Evolutionary conservation across 2,113 vertebrate species (phyloP).

Genomic region (Pelecanus crispus): DNA sequence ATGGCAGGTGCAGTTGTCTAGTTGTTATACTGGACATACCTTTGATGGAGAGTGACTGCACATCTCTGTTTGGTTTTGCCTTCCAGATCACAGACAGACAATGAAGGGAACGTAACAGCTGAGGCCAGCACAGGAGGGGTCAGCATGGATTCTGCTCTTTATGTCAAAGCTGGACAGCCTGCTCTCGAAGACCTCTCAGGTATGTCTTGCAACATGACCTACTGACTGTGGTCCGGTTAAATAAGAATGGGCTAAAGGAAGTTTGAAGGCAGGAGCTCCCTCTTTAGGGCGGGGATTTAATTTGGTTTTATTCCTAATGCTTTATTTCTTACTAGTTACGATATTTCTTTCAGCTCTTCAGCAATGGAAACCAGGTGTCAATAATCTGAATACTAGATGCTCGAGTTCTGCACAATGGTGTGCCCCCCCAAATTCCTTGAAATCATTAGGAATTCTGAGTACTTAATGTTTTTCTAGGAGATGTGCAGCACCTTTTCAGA

Average conservation of each 20-base stretch:
- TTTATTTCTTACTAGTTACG: fast-evolving
- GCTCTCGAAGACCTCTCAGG: conserved; percentile 88
- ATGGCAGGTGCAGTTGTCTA: not conserved
- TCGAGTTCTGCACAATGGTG: not conserved
- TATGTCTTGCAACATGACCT: conserved; percentile 16
- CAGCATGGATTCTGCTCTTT: conserved; percentile 78
- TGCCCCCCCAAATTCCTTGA: not conserved
- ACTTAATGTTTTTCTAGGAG: not conserved
- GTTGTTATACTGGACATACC: not conserved
- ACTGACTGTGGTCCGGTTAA: not conserved
- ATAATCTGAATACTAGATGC: not conserved
- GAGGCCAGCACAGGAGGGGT: conserved; percentile 77
- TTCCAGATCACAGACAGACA: conserved; percentile 90
- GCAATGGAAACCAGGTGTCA: not conserved
- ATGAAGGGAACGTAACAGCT: conserved; percentile 78
- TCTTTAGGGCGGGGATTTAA: not conserved
- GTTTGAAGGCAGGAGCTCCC: not conserved
- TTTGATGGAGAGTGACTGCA: not conserved
- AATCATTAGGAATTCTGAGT: not conserved
- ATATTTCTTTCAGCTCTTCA: not conserved
- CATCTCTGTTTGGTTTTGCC: conserved; percentile 31
- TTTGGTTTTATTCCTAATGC: not conserved
- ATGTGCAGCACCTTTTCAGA: not conserved
- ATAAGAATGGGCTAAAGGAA: not conserved
- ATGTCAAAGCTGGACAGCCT: conserved; percentile 84